Evolutionary conservation across 2,113 vertebrate species (phyloP), one percentile per base, ranked within the genome.

Genomic region (Empidonax alnorum): DNA sequence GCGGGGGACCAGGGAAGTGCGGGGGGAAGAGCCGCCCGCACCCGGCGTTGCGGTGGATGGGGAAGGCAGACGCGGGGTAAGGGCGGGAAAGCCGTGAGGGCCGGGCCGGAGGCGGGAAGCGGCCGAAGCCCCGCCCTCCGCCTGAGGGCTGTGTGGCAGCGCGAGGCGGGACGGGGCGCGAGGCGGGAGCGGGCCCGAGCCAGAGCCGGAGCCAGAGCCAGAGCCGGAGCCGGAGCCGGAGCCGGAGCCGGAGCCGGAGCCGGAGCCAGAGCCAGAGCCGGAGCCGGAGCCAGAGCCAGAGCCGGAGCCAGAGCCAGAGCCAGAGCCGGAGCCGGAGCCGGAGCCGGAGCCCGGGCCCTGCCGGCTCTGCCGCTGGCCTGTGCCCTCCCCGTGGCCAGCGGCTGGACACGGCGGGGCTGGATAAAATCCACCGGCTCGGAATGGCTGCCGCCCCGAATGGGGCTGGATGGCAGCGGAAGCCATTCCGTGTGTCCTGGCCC

Each of bases 11-110:
- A 53, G 68, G 67, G 66, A 30, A 10, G 44, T 5, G 55, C 7
- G 15, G 15, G 18, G 65, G 49, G 35, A 24, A 1, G 10, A 1
- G 30, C 19, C 42, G 58, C 81, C 75, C 13, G 3, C 1, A 11
- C 14, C 27, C 15, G 3, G 50, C 63, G 22, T 16, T 24, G 28
- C 0, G 39, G 12, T 1, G 7, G 53, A 12, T 0, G 1, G 4
- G 52, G 28, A 44, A 17, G 25, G 11, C 49, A 7, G 22, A 2
- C 6, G 9, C 0, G 50, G 67, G 16, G 14, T 3, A 3, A 1
- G 9, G 25, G 49, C 4, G 52, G 23, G 4, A 23, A 33, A 19
- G 8, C 4, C 33, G 6, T 52, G 42, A 27, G 56, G 3, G 5
- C 7, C 0, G 16, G 1, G 20, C 49, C 25, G 8, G 14, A 27